These are phyloP conservation scores for Adoxophyes honmai DNA, from an alignment of 1,140 invertebrate species.

Conservation along the genomic window DNA sequence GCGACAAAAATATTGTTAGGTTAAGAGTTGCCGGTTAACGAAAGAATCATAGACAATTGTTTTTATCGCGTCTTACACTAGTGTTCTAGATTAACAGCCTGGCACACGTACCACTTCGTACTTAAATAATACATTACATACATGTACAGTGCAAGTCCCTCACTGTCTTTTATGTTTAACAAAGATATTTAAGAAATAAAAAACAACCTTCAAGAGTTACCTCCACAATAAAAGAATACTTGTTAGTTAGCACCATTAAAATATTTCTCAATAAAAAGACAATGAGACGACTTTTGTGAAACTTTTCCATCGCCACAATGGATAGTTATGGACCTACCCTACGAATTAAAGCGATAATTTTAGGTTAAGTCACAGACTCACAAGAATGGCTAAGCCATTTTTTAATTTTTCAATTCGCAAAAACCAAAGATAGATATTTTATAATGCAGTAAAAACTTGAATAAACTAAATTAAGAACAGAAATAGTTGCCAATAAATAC, in stretches of 20 bases:
- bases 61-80: constrained; percentile 13
- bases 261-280: constrained; percentile 39
- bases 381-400: constrained; percentile 57
- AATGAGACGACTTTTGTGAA: constrained; percentile 56
- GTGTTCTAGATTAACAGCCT: constrained; percentile 13
- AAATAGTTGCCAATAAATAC: constrained; percentile 66
- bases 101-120: constrained; percentile 11
- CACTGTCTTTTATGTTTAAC: constrained; percentile 5
- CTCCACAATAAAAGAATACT: constrained; percentile 15
- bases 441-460: constrained; percentile 24
- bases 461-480: constrained; percentile 41
- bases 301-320: constrained; percentile 67
- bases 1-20: not conserved
- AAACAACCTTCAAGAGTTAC: constrained; percentile 31
- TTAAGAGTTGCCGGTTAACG: not conserved
- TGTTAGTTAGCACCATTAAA: constrained; percentile 50
- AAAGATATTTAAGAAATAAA: constrained; percentile 16
- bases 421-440: constrained; percentile 8
- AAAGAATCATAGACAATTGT: constrained; percentile 5
- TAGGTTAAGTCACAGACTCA: constrained; percentile 29
- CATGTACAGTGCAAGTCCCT: not conserved
- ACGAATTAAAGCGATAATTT: constrained; percentile 56
- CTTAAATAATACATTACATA: constrained; percentile 12
- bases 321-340: constrained; percentile 50
- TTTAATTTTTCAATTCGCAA: constrained; percentile 5